Evolutionary conservation across 2,113 vertebrate species (phyloP), one percentile per base, ranked within the genome.

Genomic region (Percina caprodes): DNA sequence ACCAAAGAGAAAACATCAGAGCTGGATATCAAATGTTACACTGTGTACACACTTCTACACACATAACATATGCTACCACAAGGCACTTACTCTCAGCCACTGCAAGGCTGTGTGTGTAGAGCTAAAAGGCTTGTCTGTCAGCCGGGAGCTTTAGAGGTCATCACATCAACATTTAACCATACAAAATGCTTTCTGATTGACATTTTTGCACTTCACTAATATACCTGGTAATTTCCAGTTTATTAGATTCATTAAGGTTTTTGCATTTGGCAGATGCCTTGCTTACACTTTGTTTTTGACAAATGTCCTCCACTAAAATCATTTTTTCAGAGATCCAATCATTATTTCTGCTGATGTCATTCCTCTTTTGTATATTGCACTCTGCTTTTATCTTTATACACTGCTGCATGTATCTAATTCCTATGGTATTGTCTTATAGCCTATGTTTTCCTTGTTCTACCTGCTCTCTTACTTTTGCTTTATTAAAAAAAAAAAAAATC

Each of bases 71-170:
- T 15, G 49, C 60, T 23, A 12, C 1, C 10, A 58, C 51, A 49
- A 49, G 9, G 12, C 61, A 62, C 65, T 61, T 21, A 62, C 69
- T 45, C 7, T 21, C 14, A 67, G 54, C 24, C 15, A 6, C 70
- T 51, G 66, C 0, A 7, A 74, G 42, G 42, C 5, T 79, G 69
- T 61, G 52, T 55, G 69, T 69, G 54, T 30, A 21, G 71, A 39
- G 67, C 71, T 82, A 82, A 88, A 86, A 79, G 46, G 66, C 63
- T 73, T 19, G 18, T 23, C 67, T 79, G 58, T 66, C 56, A 77
- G 51, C 51, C 16, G 1, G 24, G 54, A 61, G 83, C 80, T 76
- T 88, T 51, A 80, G 42, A 85, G 55, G 62, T 84, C 69, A 74
- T 54, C 69, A 51, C 24, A 23, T 68, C 49, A 52, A 24, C 74